Conservation (phyloP, 2,113 vertebrate genomes). For the Chionis minor region DNA sequence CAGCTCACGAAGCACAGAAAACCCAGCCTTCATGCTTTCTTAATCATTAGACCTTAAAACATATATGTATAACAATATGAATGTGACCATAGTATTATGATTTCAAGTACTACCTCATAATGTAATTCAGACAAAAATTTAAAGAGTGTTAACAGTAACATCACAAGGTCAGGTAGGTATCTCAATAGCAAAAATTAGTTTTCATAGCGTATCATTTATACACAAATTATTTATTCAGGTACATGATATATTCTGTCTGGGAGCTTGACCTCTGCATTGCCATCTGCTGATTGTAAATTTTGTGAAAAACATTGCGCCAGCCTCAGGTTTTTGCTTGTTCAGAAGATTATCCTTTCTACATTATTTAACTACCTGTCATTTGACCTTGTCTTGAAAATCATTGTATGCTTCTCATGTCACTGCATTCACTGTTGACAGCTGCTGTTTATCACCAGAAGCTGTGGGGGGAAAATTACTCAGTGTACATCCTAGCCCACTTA, state of each 20-base stretch:
- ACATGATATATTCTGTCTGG: neutral
- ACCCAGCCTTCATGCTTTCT: neutral
- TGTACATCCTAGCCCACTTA: neutral
- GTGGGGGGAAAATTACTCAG: conserved; percentile 13
- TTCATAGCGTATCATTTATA: neutral
- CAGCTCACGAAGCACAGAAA: neutral
- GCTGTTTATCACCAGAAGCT: conserved; percentile 57
- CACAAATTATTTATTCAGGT: conserved; percentile 41
- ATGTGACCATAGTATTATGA: neutral
- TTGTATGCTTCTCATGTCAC: conserved; percentile 21
- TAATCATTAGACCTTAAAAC: neutral
- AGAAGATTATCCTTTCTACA: conserved; percentile 53
- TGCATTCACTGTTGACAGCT: conserved; percentile 52
- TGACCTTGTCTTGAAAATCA: conserved; percentile 62
- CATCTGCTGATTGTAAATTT: conserved; percentile 51
- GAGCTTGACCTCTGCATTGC: conserved; percentile 44
- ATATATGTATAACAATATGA: neutral
- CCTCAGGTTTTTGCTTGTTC: conserved; percentile 38
- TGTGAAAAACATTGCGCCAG: neutral
- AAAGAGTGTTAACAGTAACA: neutral
- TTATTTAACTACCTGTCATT: conserved; percentile 63
- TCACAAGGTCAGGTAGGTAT: neutral
- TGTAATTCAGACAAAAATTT: neutral
- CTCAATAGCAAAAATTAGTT: neutral
- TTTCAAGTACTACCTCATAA: neutral